Evolutionary conservation across 2,797 vertebrate genomes (phyloP).

Genomic region (Malacoraja senta): DNA sequence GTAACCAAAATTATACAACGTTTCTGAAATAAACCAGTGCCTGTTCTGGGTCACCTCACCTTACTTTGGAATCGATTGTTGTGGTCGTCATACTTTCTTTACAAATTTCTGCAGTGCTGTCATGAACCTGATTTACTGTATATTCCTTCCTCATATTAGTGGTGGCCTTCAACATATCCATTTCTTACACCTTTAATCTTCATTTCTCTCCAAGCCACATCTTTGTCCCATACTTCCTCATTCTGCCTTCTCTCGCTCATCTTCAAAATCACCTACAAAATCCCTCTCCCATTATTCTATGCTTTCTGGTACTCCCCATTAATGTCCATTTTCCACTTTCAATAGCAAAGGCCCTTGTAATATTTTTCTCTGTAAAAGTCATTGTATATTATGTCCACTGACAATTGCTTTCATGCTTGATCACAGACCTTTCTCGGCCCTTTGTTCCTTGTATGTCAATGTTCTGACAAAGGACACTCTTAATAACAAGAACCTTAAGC

Average conservation of each 20-base stretch:
- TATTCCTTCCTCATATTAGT: background rate
- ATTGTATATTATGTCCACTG: background rate
- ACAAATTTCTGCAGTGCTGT: background rate
- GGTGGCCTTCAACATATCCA: background rate
- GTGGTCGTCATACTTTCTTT: background rate
- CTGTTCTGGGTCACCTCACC: background rate
- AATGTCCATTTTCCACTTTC: background rate
- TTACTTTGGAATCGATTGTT: background rate
- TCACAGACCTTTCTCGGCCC: background rate
- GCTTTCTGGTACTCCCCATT: background rate
- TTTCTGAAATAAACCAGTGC: no score
- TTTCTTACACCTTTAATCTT: background rate
- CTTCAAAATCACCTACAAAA: background rate
- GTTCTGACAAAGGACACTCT: background rate
- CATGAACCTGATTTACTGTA: background rate
- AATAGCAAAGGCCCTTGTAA: background rate
- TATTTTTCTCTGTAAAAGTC: background rate
- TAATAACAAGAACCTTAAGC: background rate
- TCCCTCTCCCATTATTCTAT: background rate
- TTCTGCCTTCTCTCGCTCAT: background rate
- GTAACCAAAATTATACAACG: background rate
- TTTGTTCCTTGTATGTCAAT: background rate
- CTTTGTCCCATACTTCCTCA: background rate
- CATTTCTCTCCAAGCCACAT: background rate
- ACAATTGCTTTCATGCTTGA: background rate